Evolutionary conservation across 30 jellyfish, hydroid and myxozoan genomes (phyloP).

Genomic region (Nemopilema nomurai): DNA sequence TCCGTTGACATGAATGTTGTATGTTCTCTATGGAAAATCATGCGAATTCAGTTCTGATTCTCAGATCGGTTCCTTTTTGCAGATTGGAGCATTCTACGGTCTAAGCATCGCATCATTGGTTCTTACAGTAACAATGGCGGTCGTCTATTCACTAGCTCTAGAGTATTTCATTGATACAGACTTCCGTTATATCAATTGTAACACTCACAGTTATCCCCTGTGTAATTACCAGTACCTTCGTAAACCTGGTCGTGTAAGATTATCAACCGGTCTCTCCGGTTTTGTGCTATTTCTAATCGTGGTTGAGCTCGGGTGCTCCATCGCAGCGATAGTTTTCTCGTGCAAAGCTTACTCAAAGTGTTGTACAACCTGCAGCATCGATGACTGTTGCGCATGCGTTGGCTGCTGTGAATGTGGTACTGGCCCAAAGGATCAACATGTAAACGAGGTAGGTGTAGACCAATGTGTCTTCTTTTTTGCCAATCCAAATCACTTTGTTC

Average conservation of each 20-base stretch:
- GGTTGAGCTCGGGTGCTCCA: constrained; percentile 16
- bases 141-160: neutral
- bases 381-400: constrained; percentile 20
- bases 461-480: too few relatives aligned
- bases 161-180: neutral
- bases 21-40: too few relatives aligned
- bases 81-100: too few relatives aligned
- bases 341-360: constrained; percentile 36
- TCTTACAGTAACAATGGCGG: too few relatives aligned
- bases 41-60: too few relatives aligned
- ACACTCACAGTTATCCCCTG: neutral
- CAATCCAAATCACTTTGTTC: too few relatives aligned
- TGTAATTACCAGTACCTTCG: neutral
- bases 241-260: neutral
- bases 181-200: too few relatives aligned
- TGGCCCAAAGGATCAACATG: neutral
- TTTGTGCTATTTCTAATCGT: constrained; percentile 3
- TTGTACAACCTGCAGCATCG: constrained; percentile 17
- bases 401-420: constrained; percentile 52
- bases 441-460: neutral
- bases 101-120: too few relatives aligned
- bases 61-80: too few relatives aligned
- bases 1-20: too few relatives aligned
- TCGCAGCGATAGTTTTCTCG: constrained; percentile 16
- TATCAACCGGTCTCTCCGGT: neutral